phyloP scores from a whole-genome alignment of 1,140 invertebrate genomes.

The Drosophila ironensis region DNA sequence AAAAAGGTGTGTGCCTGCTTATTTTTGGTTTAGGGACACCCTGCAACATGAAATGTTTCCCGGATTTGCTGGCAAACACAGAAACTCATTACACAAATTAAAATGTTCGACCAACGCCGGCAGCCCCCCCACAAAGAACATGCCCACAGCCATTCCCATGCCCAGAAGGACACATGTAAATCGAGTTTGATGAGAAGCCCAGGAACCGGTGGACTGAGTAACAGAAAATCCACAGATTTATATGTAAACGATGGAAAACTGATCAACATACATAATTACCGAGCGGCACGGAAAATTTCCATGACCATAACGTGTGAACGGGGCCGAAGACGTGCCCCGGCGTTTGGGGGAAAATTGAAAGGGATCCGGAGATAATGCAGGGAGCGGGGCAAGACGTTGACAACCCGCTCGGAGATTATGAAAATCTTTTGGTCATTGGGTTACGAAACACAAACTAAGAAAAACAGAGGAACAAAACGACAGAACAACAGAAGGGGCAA shows the following conservation, averaged over 20 bases:
- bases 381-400: constrained; percentile 19
- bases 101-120: not conserved
- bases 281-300: constrained; percentile 38
- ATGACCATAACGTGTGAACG: constrained; percentile 59
- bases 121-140: constrained; percentile 4
- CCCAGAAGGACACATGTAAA: constrained; percentile 36
- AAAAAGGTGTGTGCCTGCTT: too few species aligned
- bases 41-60: too few species aligned
- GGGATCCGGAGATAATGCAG: constrained; percentile 35
- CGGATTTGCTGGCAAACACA: too few species aligned
- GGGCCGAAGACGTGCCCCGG: not conserved
- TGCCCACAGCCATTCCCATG: constrained; percentile 1
- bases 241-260: constrained; percentile 61
- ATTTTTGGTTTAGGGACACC: too few species aligned
- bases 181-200: constrained; percentile 7
- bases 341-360: constrained; percentile 30
- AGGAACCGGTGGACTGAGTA: constrained; percentile 4
- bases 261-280: constrained; percentile 60
- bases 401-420: constrained; percentile 58
- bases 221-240: constrained; percentile 52
- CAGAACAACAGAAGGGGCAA: not conserved
- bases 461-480: not conserved
- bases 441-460: constrained; percentile 6
- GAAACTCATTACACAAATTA: constrained; percentile 4
- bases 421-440: constrained; percentile 54